Conservation (phyloP, 2,888 invertebrate genomes). For the Rhingia rostrata region DNA sequence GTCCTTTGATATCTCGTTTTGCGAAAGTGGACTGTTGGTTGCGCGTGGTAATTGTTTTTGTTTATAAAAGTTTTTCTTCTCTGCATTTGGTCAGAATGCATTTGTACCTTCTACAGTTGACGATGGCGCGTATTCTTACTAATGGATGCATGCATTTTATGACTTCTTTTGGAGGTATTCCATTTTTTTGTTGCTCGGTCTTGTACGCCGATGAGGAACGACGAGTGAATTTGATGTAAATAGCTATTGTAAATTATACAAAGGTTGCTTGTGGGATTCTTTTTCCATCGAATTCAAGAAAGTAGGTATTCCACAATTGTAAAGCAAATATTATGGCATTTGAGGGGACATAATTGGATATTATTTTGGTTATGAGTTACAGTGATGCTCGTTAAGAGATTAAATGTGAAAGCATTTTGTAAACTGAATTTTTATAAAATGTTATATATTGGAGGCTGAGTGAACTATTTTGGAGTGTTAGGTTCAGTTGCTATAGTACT, state of each 20-base stretch:
- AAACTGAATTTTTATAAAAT: no score
- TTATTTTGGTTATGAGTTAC: neutral
- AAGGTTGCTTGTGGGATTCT: constrained; percentile 7
- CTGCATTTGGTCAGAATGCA: constrained; percentile 64
- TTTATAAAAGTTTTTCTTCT: constrained; percentile 53
- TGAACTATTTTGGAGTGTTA: no score
- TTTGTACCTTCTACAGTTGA: constrained; percentile 45
- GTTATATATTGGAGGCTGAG: no score
- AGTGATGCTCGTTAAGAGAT: neutral
- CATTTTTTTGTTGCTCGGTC: no score
- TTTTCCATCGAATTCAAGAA: neutral
- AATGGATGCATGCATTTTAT: constrained; percentile 62
- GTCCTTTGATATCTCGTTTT: constrained; percentile 61
- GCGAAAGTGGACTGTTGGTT: constrained; percentile 24
- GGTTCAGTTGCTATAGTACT: no score
- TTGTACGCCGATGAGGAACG: constrained; percentile 42
- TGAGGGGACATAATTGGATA: neutral
- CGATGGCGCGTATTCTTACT: constrained; percentile 42
- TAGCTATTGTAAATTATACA: constrained; percentile 57
- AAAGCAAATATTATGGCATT: neutral
- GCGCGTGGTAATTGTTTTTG: constrained; percentile 68
- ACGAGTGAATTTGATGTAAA: constrained; percentile 63
- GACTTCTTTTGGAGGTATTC: neutral
- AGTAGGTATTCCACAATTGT: neutral
- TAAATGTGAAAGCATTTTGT: neutral